These are phyloP conservation scores for Protaetia brevitarsis DNA, from an alignment of 1,140 invertebrate species.

Conservation along the genomic window DNA sequence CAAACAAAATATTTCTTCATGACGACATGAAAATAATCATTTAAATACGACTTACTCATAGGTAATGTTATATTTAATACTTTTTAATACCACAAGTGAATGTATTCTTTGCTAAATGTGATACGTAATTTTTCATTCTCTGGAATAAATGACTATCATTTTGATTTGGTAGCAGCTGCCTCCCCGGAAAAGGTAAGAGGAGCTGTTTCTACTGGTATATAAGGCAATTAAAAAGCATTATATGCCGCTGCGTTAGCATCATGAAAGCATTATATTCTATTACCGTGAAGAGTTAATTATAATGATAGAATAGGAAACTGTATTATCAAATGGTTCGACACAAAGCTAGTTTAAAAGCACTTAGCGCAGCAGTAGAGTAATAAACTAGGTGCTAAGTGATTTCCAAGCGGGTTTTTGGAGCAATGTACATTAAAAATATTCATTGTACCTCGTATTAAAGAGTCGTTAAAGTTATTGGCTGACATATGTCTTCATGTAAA, in stretches of 20 bases:
- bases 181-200: no score
- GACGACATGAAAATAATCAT: no score
- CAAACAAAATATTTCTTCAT: no score
- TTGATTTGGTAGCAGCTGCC: not conserved
- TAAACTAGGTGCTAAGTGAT: slow-evolving; percentile 19
- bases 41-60: no score
- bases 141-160: not conserved
- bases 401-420: slow-evolving; percentile 2
- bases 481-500: no score
- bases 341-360: slow-evolving; percentile 22
- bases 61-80: not conserved
- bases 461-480: not conserved
- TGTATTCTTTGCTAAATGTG: not conserved
- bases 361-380: not conserved
- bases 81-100: not conserved
- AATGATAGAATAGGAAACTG: slow-evolving; percentile 19
- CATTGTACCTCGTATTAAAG: not conserved
- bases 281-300: slow-evolving; percentile 23
- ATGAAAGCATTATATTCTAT: slow-evolving; percentile 21
- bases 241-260: slow-evolving; percentile 10
- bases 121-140: not conserved
- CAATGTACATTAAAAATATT: not conserved
- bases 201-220: not conserved
- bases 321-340: not conserved
- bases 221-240: slow-evolving; percentile 18